Evolutionary conservation across 1,140 invertebrate species (phyloP), one percentile per base, ranked within the genome.

Genomic region (Ceratosolen fusciceps): DNA sequence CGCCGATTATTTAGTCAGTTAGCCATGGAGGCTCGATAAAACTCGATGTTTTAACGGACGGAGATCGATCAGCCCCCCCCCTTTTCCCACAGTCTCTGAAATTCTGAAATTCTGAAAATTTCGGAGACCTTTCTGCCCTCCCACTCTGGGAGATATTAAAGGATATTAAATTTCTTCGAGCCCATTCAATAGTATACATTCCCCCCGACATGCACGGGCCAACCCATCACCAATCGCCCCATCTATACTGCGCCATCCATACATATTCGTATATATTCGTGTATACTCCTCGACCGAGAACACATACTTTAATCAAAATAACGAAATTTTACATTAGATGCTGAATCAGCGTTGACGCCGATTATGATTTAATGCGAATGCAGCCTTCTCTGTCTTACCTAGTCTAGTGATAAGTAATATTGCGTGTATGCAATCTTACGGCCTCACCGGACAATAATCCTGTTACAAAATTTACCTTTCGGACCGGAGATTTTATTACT

Each of bases 231-330:
- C n/a, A n/a, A n/a, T n/a, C n/a, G n/a, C n/a, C n/a, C n/a, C n/a
- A n/a, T n/a, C n/a, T n/a, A n/a, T n/a, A n/a, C n/a, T n/a, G n/a
- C n/a, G n/a, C n/a, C 21, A 37, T 10, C 31, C 31, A 31, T 29
- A 24, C 58, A 3, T 37, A 37, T n/a, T n/a, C 10, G 16, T 2
- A 65, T 7, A 65, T 65, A 37, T 8, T 65, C n/a, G n/a, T 31
- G 31, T 21, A 65, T n/a, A 21, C 9, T 9, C 9, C 19, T 70
- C 37, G 12, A 1, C 39, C 3, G 8, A n/a, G 12, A 19, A 31
- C 3, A 54, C 1, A 49, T 47, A 49, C 54, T 54, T 78, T 72
- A 78, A 79, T 79, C 77, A 79, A 79, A 79, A 79, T 29, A 79
- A 73, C 47, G 58, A 79, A 78, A 72, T 78, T 65, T 60, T 24